Percentiles rank a stretch among this genome's conserved stretches.
These are phyloP conservation scores for Sebastes nivosus DNA, from an alignment of 2,797 vertebrate genomes.

Conservation along the genomic window DNA sequence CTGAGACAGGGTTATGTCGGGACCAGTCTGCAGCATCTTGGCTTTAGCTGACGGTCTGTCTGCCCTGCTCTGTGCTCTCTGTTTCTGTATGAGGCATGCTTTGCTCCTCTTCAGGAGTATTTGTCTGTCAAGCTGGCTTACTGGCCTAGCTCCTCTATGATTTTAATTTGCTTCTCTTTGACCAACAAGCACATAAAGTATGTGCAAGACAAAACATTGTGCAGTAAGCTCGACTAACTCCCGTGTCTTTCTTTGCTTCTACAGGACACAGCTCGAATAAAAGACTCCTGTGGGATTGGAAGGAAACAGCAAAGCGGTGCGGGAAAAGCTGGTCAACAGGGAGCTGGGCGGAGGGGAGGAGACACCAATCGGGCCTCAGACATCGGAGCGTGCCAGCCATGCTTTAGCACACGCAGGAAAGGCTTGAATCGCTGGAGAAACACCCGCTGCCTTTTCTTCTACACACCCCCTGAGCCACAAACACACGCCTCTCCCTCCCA, in stretches of 20 bases:
- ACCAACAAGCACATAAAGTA: not conserved
- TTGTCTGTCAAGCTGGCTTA: not conserved
- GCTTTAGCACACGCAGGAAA: constrained; percentile 61
- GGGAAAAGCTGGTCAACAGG: constrained; percentile 17
- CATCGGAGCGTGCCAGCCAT: constrained; percentile 42
- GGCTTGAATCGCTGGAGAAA: constrained; percentile 42
- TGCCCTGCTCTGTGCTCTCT: not conserved
- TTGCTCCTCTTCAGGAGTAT: not conserved
- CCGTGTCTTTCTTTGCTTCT: constrained; percentile 29
- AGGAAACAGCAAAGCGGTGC: constrained; percentile 6
- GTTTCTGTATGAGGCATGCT: not conserved
- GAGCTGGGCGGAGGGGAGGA: constrained; percentile 37
- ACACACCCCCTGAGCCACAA: constrained; percentile 12
- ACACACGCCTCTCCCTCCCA: not conserved
- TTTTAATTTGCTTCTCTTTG: constrained; percentile 14
- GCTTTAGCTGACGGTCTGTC: constrained; percentile 14
- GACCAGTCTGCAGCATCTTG: constrained; percentile 56
- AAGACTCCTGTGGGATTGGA: constrained; percentile 31
- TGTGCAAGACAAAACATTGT: constrained; percentile 15
- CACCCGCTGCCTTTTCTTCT: constrained; percentile 1
- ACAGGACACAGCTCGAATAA: constrained; percentile 55
- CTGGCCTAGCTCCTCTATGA: not conserved
- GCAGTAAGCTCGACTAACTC: constrained; percentile 3
- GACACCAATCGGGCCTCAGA: not conserved
- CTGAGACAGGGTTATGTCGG: constrained; percentile 62